These are phyloP conservation scores for Trisateles emortualis DNA, from an alignment of 2,888 invertebrate species.

Conservation along the genomic window DNA sequence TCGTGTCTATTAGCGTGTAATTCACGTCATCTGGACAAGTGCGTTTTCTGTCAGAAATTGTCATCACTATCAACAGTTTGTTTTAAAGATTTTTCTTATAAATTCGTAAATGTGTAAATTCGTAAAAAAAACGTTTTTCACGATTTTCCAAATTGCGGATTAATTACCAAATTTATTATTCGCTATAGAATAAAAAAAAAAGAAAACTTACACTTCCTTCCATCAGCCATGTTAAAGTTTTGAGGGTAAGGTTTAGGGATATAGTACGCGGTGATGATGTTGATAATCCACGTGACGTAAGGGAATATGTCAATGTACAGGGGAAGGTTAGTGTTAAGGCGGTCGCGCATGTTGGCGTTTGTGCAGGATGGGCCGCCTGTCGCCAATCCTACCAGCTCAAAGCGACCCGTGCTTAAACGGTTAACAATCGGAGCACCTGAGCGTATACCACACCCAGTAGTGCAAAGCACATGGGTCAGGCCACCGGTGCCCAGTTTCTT, in stretches of 20 bases:
- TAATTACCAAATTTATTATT: too few relatives aligned
- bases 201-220: conserved; percentile 49
- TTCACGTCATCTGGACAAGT: too few relatives aligned
- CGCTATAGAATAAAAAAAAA: background rate
- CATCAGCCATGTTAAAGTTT: conserved; percentile 58
- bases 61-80: too few relatives aligned
- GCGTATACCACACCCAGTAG: conserved; percentile 74
- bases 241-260: conserved; percentile 71
- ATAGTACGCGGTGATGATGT: conserved; percentile 69
- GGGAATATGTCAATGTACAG: conserved; percentile 76
- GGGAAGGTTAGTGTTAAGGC: conserved; percentile 70
- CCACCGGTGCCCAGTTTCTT: conserved; percentile 70
- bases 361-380: conserved; percentile 67
- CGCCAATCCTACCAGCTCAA: conserved; percentile 71
- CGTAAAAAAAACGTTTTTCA: too few relatives aligned
- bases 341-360: conserved; percentile 61
- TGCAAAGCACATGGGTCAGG: conserved; percentile 73
- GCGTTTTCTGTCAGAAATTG: too few relatives aligned
- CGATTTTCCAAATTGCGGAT: too few relatives aligned
- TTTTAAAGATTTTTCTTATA: too few relatives aligned
- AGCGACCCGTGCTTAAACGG: conserved; percentile 66
- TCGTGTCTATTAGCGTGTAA: too few relatives aligned
- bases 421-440: conserved; percentile 72
- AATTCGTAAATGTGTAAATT: too few relatives aligned
- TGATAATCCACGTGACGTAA: conserved; percentile 72